phyloP scores from a whole-genome alignment of 1,140 invertebrate genomes.

The Pachypsylla venusta region DNA sequence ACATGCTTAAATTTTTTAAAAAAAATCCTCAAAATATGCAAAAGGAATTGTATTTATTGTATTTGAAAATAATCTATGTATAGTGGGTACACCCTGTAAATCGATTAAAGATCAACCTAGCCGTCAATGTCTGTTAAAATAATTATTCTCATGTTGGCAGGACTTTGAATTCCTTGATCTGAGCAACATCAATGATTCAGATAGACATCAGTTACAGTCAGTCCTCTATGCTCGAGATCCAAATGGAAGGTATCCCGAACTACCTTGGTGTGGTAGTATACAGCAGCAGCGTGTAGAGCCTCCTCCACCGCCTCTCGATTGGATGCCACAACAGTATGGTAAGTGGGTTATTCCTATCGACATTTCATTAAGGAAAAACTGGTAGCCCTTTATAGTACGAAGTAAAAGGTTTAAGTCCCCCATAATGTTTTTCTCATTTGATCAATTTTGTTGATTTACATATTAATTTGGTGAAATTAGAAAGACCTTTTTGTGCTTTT shows the following conservation, averaged over 20 bases:
- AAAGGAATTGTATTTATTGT: no score
- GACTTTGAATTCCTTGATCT: slow-evolving; percentile 14
- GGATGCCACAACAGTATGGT: slow-evolving; percentile 12
- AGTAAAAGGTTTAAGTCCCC: no score
- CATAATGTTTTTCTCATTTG: no score
- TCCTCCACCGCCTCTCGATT: neutral
- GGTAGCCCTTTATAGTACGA: no score
- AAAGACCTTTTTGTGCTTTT: no score
- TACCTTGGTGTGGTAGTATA: slow-evolving; percentile 1
- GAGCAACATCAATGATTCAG: slow-evolving; percentile 1
- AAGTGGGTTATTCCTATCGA: no score
- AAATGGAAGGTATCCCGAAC: slow-evolving; percentile 7
- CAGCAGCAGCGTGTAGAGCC: neutral
- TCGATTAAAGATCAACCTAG: neutral
- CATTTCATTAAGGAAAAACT: no score
- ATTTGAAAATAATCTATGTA: neutral
- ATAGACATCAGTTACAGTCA: slow-evolving; percentile 2
- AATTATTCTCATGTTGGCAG: neutral
- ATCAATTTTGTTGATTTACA: no score
- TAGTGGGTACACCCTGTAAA: neutral
- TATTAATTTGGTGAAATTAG: no score
- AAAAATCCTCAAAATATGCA: no score
- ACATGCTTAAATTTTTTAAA: neutral
- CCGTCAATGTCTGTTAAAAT: neutral
- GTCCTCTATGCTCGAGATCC: slow-evolving; percentile 9